These are phyloP conservation scores for Bemisia tabaci DNA, from an alignment of 1,140 invertebrate species.

Conservation along the genomic window DNA sequence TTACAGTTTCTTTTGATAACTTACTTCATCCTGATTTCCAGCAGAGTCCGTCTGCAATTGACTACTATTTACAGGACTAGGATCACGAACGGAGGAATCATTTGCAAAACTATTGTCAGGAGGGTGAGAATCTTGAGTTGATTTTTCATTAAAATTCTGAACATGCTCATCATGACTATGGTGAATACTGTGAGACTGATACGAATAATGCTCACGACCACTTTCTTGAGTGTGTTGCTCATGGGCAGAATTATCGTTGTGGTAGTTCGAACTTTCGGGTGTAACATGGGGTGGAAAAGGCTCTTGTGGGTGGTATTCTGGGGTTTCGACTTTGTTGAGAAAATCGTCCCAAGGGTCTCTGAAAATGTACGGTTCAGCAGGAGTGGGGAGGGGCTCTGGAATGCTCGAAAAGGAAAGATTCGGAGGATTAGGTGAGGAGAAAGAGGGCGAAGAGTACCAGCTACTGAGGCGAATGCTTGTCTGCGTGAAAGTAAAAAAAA, in stretches of 20 bases:
- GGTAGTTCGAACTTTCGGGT: no score
- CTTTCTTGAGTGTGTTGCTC: constrained; percentile 11
- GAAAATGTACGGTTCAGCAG: constrained; percentile 17
- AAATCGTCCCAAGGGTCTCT: constrained; percentile 39
- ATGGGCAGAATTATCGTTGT: constrained; percentile 12
- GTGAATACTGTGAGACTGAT: constrained; percentile 16
- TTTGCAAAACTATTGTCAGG: no score
- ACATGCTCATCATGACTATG: constrained; percentile 14
- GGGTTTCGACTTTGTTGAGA: no score
- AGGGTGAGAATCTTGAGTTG: background rate
- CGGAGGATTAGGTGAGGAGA: constrained; percentile 5
- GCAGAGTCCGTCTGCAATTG: constrained; percentile 11
- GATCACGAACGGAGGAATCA: no score
- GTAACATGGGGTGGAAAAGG: no score
- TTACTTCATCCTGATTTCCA: constrained; percentile 11
- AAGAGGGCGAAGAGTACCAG: constrained; percentile 18
- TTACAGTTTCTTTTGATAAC: no score
- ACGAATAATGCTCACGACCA: constrained; percentile 1
- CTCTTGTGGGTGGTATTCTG: no score
- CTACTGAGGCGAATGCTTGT: constrained; percentile 29
- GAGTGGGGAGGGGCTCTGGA: constrained; percentile 9
- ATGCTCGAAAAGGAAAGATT: constrained; percentile 6
- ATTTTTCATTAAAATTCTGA: constrained; percentile 13
- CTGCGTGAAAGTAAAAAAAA: constrained; percentile 26
- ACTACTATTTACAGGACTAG: constrained; percentile 3